phyloP scores from a whole-genome alignment of 1,140 invertebrate species.

The Pomacea maculata region DNA sequence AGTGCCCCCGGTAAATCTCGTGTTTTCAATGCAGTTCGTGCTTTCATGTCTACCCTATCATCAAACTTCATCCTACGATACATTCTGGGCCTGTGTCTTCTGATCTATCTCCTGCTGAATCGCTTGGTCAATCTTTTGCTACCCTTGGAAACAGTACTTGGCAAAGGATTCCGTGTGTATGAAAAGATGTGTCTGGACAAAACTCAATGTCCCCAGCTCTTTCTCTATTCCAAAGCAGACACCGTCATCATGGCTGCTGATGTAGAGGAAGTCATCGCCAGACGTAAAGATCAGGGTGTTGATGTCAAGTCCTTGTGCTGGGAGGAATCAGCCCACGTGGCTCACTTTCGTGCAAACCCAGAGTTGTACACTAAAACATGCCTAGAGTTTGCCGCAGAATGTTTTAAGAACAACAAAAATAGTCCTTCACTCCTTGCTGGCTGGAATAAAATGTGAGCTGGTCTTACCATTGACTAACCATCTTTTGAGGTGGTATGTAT shows the following conservation, averaged over 20 bases:
- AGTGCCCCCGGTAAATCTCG: constrained; percentile 76
- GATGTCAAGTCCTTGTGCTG: constrained; percentile 72
- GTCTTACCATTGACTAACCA: too few species aligned
- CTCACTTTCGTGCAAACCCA: constrained; percentile 70
- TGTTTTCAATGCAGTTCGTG: constrained; percentile 70
- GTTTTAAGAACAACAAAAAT: constrained; percentile 20
- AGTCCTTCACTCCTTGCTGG: too few species aligned
- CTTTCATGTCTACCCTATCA: constrained; percentile 67
- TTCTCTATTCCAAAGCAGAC: constrained; percentile 79
- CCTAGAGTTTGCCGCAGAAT: constrained; percentile 29
- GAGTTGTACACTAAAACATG: constrained; percentile 68
- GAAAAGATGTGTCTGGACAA: constrained; percentile 64
- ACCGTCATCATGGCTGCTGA: constrained; percentile 68
- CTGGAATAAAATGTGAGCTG: too few species aligned
- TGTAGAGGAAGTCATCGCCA: constrained; percentile 63
- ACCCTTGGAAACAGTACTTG: constrained; percentile 10
- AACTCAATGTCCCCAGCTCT: constrained; percentile 75
- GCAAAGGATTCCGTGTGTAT: constrained; percentile 38
- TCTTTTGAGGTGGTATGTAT: too few species aligned
- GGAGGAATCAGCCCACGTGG: constrained; percentile 77
- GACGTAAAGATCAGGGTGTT: constrained; percentile 70
- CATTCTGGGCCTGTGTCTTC: constrained; percentile 39
- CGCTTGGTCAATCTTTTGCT: constrained; percentile 23
- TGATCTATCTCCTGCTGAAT: constrained; percentile 39
- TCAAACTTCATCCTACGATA: constrained; percentile 49